Evolutionary conservation across 2,888 invertebrate species (phyloP), one percentile per base, ranked within the genome.

Genomic region (Scaptomyza polygonia): DNA sequence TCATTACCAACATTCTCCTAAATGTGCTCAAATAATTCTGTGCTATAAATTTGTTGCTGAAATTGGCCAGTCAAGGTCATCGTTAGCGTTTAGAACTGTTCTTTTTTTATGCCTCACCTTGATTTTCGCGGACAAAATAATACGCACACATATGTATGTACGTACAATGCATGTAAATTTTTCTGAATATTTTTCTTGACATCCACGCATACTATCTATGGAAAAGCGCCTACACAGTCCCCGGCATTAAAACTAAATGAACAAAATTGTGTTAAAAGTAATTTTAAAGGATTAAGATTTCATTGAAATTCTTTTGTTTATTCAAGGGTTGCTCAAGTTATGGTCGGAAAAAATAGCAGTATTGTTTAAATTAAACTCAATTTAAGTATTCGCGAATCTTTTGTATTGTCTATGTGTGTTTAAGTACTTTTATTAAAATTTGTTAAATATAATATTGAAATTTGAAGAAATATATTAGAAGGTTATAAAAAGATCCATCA

Each of bases 91-190:
- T 56, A 66, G 64, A 69, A 67, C 48, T 67, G 48, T 76, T 72
- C 62, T 66, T 77, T 82, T 77, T 86, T 69, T 76, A 86, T 78
- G 70, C 64, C 67, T 82, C 67, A 71, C 89, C 88, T 88, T 89
- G 89, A 89, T 77, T 77, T 86, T 76, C 81, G 73, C 76, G 79
- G 63, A 75, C 86, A 62, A 54, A 61, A 53, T 61, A 67, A 44
- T 66, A 53, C 42, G 39, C 30, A 53, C 29, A 3, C 29, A 40
- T 21, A n/a, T n/a, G n/a, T n/a, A n/a, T n/a, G n/a, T n/a, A 29
- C 44, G 3, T 48, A 14, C 65, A 29, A 29, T 29, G 25, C 5
- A 25, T 25, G 25, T 25, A 4, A 25, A 4, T 25, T 25, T 56
- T 16, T 67, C 18, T 63, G 27, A 59, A 55, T 32, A 52, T 67